Evolutionary conservation across 2,888 invertebrate species (phyloP).

Genomic region (Dascillus cervinus): DNA sequence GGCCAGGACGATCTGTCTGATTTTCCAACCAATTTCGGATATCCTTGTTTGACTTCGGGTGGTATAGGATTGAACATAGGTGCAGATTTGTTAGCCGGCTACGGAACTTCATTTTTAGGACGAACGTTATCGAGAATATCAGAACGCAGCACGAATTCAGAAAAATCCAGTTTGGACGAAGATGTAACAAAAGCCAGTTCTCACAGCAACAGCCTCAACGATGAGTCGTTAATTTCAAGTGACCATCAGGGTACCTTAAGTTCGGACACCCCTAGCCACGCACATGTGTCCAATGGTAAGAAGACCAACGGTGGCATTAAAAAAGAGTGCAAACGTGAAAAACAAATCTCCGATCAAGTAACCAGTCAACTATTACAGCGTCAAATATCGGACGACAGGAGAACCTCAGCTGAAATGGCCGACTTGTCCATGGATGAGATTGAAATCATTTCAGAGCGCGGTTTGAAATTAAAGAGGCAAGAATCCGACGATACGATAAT

Average conservation of each 20-base stretch:
- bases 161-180: constrained; percentile 79
- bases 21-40: constrained; percentile 67
- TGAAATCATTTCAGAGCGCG: constrained; percentile 41
- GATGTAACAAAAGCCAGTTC: constrained; percentile 82
- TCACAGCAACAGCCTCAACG: constrained; percentile 75
- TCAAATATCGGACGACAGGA: constrained; percentile 70
- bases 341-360: constrained; percentile 33
- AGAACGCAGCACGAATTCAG: constrained; percentile 81
- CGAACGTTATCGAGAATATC: constrained; percentile 80
- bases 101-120: constrained; percentile 64
- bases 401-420: constrained; percentile 79
- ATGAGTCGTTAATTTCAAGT: constrained; percentile 75
- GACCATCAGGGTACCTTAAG: constrained; percentile 80
- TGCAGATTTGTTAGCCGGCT: constrained; percentile 59
- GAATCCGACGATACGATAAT: constrained; percentile 43
- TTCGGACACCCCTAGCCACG: constrained; percentile 74
- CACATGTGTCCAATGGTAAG: constrained; percentile 49
- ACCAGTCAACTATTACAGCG: constrained; percentile 36
- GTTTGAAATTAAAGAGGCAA: constrained; percentile 36
- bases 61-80: constrained; percentile 48
- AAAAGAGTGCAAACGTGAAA: constrained; percentile 16
- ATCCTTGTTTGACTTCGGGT: constrained; percentile 55
- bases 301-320: constrained; percentile 28
- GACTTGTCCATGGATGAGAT: constrained; percentile 69
- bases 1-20: constrained; percentile 70